phyloP scores from a whole-genome alignment of 2,113 vertebrate genomes.

The Corythoichthys haematopterus region DNA sequence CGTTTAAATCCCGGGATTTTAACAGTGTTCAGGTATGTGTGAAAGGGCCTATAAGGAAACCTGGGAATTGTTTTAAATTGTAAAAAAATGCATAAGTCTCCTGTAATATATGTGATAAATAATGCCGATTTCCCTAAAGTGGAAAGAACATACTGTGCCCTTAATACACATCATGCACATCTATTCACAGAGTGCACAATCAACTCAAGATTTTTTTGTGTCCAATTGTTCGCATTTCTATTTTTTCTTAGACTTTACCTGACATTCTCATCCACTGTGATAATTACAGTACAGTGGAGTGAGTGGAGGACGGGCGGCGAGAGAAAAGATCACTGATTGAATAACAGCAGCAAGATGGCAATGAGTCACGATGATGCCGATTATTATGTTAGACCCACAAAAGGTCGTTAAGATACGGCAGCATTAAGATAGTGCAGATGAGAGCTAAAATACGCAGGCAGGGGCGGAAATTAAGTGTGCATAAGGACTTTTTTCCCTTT shows the following conservation, averaged over 20 bases:
- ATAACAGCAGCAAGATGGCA: conserved; percentile 52
- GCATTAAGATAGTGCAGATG: conserved; percentile 54
- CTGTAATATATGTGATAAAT: too few species aligned
- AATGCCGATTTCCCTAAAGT: background rate
- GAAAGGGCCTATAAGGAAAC: too few species aligned
- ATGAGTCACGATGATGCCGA: conserved; percentile 63
- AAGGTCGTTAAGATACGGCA: conserved; percentile 61
- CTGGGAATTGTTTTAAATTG: too few species aligned
- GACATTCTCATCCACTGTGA: conserved; percentile 61
- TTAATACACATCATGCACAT: background rate
- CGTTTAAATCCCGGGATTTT: too few species aligned
- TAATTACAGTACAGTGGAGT: conserved; percentile 57
- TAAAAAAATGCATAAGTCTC: too few species aligned
- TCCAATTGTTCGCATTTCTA: conserved; percentile 28
- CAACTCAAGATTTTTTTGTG: background rate
- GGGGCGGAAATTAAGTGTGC: conserved; percentile 6
- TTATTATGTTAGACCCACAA: conserved; percentile 59
- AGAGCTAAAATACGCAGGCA: conserved; percentile 44
- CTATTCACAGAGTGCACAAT: conserved; percentile 2
- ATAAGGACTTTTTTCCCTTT: background rate
- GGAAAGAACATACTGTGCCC: background rate
- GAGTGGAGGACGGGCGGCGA: conserved; percentile 31
- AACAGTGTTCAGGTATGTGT: too few species aligned
- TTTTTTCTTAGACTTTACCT: conserved; percentile 43
- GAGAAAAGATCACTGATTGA: conserved; percentile 64